These are phyloP conservation scores for Lasiurus cinereus DNA, from an alignment of 2,113 vertebrate genomes.

Conservation along the genomic window DNA sequence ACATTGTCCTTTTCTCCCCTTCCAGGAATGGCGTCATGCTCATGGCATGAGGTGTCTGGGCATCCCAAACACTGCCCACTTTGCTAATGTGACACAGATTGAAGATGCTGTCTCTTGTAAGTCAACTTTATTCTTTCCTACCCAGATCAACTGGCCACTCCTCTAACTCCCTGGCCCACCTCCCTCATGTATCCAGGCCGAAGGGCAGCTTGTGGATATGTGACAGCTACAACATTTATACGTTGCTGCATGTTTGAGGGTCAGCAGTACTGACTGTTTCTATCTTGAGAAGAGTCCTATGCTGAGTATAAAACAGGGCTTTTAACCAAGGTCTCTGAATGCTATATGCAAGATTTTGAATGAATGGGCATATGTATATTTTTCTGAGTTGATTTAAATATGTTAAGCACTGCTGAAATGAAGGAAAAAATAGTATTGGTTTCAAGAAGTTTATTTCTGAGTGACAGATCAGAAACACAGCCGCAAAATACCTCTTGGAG, in stretches of 20 bases:
- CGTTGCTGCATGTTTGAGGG: neutral
- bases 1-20: neutral
- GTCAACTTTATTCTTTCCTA: slow-evolving; percentile 70
- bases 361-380: neutral
- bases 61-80: slow-evolving; percentile 98
- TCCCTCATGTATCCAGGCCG: neutral
- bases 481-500: neutral
- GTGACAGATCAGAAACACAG: neutral
- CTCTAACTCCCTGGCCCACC: neutral
- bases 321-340: neutral
- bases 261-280: neutral
- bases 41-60: slow-evolving; percentile 98
- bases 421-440: neutral
- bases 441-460: neutral
- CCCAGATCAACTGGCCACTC: neutral
- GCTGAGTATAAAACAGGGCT: neutral
- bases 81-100: slow-evolving; percentile 99
- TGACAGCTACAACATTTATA: neutral
- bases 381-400: slow-evolving; percentile 25
- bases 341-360: neutral
- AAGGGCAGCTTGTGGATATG: neutral
- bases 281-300: neutral
- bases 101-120: slow-evolving; percentile 98
- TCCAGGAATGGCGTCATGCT: slow-evolving; percentile 97
- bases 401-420: neutral